Evolutionary conservation across 2,888 invertebrate genomes (phyloP).

Genomic region (Kuschelorhynchus macadamiae): DNA sequence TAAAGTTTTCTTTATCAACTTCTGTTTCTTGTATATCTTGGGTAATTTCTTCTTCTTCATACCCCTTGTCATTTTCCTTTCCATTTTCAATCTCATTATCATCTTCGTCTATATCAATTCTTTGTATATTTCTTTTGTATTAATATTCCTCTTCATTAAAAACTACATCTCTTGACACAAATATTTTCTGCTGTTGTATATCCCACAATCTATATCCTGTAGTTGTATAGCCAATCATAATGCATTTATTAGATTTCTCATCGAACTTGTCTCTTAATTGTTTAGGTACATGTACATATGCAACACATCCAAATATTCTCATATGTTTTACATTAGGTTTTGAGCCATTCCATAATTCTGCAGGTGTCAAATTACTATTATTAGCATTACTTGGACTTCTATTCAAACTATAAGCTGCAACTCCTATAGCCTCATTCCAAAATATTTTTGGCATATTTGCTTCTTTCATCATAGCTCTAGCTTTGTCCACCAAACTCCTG

Average conservation of each 20-base stretch:
- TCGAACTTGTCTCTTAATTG: conserved; percentile 35
- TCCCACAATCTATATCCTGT: conserved; percentile 44
- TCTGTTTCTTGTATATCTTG: neutral
- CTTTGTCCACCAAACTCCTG: conserved; percentile 4
- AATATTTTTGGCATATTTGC: no score
- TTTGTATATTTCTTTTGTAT: conserved; percentile 6
- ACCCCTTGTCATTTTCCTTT: neutral
- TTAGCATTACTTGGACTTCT: no score
- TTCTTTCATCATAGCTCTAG: conserved; percentile 5
- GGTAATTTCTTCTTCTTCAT: neutral
- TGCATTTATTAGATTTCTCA: conserved; percentile 37
- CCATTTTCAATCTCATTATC: neutral
- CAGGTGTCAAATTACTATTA: no score
- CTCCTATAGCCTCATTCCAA: no score
- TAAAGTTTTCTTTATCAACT: neutral
- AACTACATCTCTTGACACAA: conserved; percentile 40
- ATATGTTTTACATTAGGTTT: no score
- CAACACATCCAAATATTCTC: no score
- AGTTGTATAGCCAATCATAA: conserved; percentile 33
- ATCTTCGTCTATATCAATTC: conserved; percentile 21
- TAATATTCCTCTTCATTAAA: conserved; percentile 10
- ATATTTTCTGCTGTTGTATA: conserved; percentile 39
- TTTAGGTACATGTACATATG: no score
- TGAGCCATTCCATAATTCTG: neutral
- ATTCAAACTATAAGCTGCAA: no score